Base-by-base conservation (phyloP, 2,113 vertebrate species). In the Sula dactylatra region DNA sequence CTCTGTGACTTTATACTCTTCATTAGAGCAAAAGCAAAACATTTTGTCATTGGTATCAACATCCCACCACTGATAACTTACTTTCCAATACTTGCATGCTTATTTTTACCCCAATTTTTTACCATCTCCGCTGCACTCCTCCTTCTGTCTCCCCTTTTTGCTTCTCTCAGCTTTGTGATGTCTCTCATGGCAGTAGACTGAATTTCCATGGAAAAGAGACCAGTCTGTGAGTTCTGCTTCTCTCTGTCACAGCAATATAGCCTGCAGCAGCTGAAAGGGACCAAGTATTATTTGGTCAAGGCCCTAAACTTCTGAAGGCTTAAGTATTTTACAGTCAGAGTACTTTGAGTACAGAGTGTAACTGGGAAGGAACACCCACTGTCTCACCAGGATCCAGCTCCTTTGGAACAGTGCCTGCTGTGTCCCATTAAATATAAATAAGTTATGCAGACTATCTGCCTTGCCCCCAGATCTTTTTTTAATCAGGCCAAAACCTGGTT, bases 361-460 rank as follows among this genome's bases (percentile, higher is more conserved):
- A 71, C 6, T 79, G 26, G 11, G 36, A 16, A 94, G 21, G 21
- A 76, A n/a, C 36, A 70, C 9, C 17, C 15, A 72, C 56, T 76
- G 89, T 85, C 61, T 92, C 40, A 71, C 22, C 34, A 87, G 49
- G 26, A 86, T 87, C 56, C 49, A 69, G 29, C 10, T 85, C 36
- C 16, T 47, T 88, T 91, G 70, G 54, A 95, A 64, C 19, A 74
- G 9, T 58, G 70, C 29, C 36, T 59, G 34, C 14, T 79, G 65
- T 67, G 90, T 71, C 22, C 47, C 19, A 34, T 56, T 84, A 56
- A 90, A 92, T 88, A 54, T 45, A 90, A 88, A 90, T 52, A 86
- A 77, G 88, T 67, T 58, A 58, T 72, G 21, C 27, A 84, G 49
- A 49, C 56, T 88, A 40, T 76, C 38, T 90, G 62, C 31, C 52